These are phyloP conservation scores for Phortica magna DNA, from an alignment of 2,888 invertebrate genomes.

Conservation along the genomic window DNA sequence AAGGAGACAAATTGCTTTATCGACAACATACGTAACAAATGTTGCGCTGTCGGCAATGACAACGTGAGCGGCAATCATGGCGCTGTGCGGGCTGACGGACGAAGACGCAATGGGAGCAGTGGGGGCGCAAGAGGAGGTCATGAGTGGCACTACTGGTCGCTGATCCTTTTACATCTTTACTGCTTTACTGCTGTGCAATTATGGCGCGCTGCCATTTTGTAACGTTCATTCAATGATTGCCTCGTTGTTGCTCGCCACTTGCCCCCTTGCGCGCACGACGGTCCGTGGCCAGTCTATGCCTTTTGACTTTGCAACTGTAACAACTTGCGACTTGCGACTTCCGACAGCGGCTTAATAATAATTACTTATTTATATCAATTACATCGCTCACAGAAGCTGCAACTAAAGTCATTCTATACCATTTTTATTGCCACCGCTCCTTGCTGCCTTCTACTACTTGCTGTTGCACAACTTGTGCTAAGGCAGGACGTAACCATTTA, in stretches of 20 bases:
- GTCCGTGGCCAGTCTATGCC: background rate
- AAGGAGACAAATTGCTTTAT: constrained; percentile 67
- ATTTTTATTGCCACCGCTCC: background rate
- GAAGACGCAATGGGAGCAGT: background rate
- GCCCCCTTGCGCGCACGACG: too few species aligned
- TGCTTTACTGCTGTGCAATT: constrained; percentile 27
- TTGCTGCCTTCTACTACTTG: background rate
- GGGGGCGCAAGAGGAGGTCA: too few species aligned
- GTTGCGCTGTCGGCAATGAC: constrained; percentile 70
- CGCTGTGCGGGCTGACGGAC: background rate
- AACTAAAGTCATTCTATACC: background rate
- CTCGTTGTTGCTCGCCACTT: background rate
- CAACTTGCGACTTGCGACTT: background rate
- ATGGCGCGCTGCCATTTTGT: constrained; percentile 8
- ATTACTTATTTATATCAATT: constrained; percentile 35
- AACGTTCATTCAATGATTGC: background rate
- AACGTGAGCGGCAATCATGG: constrained; percentile 50
- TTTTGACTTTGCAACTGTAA: constrained; percentile 16
- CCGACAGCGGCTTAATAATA: constrained; percentile 26
- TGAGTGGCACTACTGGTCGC: too few species aligned
- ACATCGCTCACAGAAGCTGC: constrained; percentile 1
- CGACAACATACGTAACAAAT: constrained; percentile 71
- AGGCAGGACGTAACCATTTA: background rate
- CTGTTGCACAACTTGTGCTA: background rate
- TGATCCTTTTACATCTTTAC: background rate